These are phyloP conservation scores for Adoxophyes honmai DNA, from an alignment of 1,140 invertebrate species.

Conservation along the genomic window DNA sequence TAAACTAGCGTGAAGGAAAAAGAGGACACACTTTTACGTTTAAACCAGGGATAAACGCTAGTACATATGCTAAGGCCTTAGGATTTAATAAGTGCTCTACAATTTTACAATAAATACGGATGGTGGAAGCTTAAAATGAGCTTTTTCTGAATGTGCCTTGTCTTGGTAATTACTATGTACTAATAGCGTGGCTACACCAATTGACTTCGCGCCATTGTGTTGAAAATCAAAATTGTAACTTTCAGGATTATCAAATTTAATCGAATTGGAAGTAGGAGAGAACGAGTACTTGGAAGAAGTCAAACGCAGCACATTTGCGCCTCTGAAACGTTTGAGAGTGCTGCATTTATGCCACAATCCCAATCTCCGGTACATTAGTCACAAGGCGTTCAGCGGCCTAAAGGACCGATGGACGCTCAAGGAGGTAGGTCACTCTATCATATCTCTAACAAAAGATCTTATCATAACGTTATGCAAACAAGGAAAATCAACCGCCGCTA, in stretches of 20 bases:
- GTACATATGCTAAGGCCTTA: too few species aligned
- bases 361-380: conserved; percentile 72
- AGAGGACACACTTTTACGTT: too few species aligned
- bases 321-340: conserved; percentile 71
- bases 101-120: too few species aligned
- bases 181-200: too few species aligned
- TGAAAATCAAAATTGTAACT: conserved; percentile 20
- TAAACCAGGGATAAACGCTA: too few species aligned
- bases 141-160: too few species aligned
- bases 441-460: conserved; percentile 9
- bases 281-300: conserved; percentile 76
- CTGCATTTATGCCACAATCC: conserved; percentile 75
- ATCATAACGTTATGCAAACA: background rate
- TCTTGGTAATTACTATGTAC: too few species aligned
- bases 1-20: too few species aligned
- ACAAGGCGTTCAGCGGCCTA: conserved; percentile 73
- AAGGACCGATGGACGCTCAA: conserved; percentile 71
- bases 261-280: conserved; percentile 77
- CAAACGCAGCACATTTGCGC: conserved; percentile 72
- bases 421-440: conserved; percentile 61
- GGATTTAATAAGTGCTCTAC: too few species aligned
- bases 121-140: too few species aligned
- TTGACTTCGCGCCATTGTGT: too few species aligned
- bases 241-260: conserved; percentile 73
- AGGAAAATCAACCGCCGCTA: conserved; percentile 12